Base-by-base conservation (phyloP, 2,113 vertebrate species). In the Hippocampus zosterae region DNA sequence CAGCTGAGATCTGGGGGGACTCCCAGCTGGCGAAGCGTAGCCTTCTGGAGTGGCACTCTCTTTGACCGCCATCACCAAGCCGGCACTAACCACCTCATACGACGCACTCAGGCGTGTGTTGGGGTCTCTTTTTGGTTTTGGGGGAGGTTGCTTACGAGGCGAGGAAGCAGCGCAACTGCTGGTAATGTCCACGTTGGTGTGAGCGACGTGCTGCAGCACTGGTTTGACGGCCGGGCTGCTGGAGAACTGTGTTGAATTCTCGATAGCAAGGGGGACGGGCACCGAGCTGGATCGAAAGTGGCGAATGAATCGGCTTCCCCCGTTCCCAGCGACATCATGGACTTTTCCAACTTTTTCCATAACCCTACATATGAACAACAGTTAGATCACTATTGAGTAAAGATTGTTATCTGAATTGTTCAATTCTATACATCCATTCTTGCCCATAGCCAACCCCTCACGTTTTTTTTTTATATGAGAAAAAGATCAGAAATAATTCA, bases 111-210 rank as follows among this genome's bases (percentile, higher is more conserved):
- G 91, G 70, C 97, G 90, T 1, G 97, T 99, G 89, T 93, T 95
- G 50, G 97, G 97, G 90, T 98, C 96, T 90, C 97, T 91, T 92
- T 98, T 98, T 76, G 97, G 97, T 86, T 99, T 99, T 59, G 97
- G 97, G 29, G 96, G 97, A 87, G 97, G 97, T 80, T 98, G 96
- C 91, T 97, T 98, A 85, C 97, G 89, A 81, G 96, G 97, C 8
- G 96, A 98, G 1, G 93, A 94, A 65, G 95, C 91, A 79, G 80
- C 73, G 12, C 79, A 85, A 9, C 81, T 79, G 0, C 79, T 72
- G 67, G 73, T 67, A 8, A 78, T 88, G 0, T 97, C 95, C 0
- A 97, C 95, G 68, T 82, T 90, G 84, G 89, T 91, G 83, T 94
- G 90, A 78, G 92, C 87, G 0, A 90, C 90, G 82, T 95, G 93